phyloP scores from a whole-genome alignment of 1,140 invertebrate species.

The Drosophila pseudoananassae region DNA sequence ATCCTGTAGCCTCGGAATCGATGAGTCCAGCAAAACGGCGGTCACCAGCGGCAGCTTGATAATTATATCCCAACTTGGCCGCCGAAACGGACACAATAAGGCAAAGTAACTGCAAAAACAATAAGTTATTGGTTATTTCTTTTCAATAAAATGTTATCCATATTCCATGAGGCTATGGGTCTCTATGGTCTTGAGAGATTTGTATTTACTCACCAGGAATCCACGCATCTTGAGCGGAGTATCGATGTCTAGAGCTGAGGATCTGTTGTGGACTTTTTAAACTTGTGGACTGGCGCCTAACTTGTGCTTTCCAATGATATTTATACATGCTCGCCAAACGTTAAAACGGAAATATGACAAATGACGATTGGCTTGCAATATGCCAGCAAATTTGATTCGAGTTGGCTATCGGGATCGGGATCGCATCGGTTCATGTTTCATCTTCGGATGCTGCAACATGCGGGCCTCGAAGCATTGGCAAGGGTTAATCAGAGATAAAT shows the following conservation, averaged over 20 bases:
- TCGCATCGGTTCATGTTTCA: conserved; percentile 54
- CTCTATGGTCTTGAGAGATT: neutral
- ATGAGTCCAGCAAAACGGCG: conserved; percentile 70
- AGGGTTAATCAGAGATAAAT: conserved; percentile 76
- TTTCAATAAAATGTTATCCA: neutral
- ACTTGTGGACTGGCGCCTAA: conserved; percentile 47
- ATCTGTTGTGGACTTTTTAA: conserved; percentile 43
- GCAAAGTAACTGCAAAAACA: conserved; percentile 49
- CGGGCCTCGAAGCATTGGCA: conserved; percentile 25
- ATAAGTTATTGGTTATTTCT: neutral
- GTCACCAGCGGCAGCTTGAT: conserved; percentile 44
- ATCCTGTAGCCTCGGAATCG: conserved; percentile 67
- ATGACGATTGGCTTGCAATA: conserved; percentile 65
- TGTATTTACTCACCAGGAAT: conserved; percentile 59
- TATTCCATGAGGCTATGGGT: too few species aligned
- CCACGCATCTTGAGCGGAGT: conserved; percentile 64
- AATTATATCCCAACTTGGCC: conserved; percentile 67
- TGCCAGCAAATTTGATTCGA: conserved; percentile 38
- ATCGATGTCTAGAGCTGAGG: conserved; percentile 23
- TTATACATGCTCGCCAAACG: conserved; percentile 61
- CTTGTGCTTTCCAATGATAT: conserved; percentile 43
- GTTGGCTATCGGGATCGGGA: conserved; percentile 42
- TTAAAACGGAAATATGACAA: conserved; percentile 61
- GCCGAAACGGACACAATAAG: conserved; percentile 47
- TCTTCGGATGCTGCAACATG: conserved; percentile 47